Evolutionary conservation across 64 coral and sea anemone species (phyloP), one percentile per base, ranked within the genome.

Genomic region (Porites lutea): DNA sequence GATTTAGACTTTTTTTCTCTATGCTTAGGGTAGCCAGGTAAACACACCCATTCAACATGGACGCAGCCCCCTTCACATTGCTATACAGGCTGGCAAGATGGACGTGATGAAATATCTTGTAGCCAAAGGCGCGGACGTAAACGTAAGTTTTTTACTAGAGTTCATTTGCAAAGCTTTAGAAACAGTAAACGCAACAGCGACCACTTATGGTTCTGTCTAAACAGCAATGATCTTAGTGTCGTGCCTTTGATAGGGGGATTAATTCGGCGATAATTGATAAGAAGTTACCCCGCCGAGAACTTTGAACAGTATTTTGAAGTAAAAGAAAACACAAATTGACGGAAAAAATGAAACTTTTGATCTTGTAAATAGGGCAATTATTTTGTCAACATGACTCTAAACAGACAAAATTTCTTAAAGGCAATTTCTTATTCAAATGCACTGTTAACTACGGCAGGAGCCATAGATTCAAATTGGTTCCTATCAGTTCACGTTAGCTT

Each of bases 41-140:
- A 92, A 92, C 52, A 79, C 91, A 2, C 82, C 91, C 3, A 86
- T 92, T 66, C 68, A 78, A 55, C 15, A 74, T 87, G 91, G 91
- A 44, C 57, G 91, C 8, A 66, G 50, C 4, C 82, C 91, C 12
- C 82, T 92, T 13, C 91, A 92, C 23, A 46, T 86, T 71, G 91
- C 91, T 6, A 62, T 92, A 12, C 82, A 86, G 67, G 72, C 81
- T 13, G 70, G 46, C 5, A 76, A 78, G 54, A 27, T 92, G 61
- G 82, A 86, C 48, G 48, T 71, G 2, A 68, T 83, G 19, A 69
- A 92, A 64, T 77, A 74, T 19, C 82, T 92, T 49, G 62, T 92
- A 50, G 14, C 59, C 1, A 86, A 87, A 43, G 59, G 82, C 52
- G 91, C 91, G 4, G 91, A 92, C 16, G 72, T 87, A 6, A 87